These are phyloP conservation scores for Melanophora roralis DNA, from an alignment of 2,888 invertebrate species.

Conservation along the genomic window DNA sequence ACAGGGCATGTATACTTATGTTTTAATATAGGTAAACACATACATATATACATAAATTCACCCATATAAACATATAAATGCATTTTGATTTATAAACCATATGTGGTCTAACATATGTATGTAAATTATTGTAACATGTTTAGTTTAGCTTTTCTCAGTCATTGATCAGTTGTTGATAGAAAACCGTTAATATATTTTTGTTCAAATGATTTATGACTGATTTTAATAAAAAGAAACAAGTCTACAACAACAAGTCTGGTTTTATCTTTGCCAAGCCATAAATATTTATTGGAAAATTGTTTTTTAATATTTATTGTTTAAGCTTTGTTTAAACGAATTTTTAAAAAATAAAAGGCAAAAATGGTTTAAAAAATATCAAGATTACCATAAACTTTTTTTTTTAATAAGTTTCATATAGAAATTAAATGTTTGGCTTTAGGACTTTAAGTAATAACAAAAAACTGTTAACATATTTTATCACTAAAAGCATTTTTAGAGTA, in stretches of 20 bases:
- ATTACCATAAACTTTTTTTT: too few species aligned
- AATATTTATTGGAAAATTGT: neutral
- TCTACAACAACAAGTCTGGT: too few species aligned
- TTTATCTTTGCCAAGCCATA: too few species aligned
- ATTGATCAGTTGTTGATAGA: constrained; percentile 30
- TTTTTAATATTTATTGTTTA: neutral
- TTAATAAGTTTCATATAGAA: too few species aligned
- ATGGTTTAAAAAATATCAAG: too few species aligned
- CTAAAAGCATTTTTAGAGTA: too few species aligned
- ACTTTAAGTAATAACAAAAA: too few species aligned
- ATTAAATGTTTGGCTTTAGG: too few species aligned
- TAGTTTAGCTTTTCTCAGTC: neutral
- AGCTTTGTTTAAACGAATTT: neutral
- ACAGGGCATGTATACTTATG: too few species aligned
- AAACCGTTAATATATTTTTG: constrained; percentile 33
- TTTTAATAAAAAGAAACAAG: neutral
- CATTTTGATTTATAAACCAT: constrained; percentile 19
- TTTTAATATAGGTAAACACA: too few species aligned
- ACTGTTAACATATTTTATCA: too few species aligned
- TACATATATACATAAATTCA: too few species aligned
- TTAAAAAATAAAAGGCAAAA: neutral
- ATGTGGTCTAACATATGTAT: constrained; percentile 42
- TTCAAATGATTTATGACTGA: constrained; percentile 18
- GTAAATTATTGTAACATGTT: constrained; percentile 24
- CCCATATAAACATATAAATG: neutral